Conservation (phyloP, 2,888 invertebrate species). For the Steinernema hermaphroditum region DNA sequence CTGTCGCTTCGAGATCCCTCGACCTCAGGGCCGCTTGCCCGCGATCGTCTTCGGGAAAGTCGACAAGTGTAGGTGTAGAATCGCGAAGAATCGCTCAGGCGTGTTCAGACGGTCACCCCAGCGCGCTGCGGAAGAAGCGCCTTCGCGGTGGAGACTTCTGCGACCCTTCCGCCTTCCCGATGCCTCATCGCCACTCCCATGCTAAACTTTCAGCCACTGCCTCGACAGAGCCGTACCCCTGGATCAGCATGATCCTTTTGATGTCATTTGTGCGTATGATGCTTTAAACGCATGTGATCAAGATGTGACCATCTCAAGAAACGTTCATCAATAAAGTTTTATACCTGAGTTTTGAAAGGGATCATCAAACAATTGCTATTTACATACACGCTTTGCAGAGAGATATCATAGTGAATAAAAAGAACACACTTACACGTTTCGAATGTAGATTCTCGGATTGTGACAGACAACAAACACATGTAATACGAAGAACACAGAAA, state of each 20-base stretch:
- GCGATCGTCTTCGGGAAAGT: not conserved
- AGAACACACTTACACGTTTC: slow-evolving; percentile 19
- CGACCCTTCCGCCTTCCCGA: not conserved
- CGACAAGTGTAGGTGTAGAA: not conserved
- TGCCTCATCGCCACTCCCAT: not conserved
- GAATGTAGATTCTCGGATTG: slow-evolving; percentile 15
- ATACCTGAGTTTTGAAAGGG: slow-evolving; percentile 26
- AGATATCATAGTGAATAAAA: slow-evolving; percentile 26
- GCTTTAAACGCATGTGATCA: slow-evolving; percentile 5
- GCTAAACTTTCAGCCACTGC: not conserved
- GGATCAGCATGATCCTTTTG: not conserved
- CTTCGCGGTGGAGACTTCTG: not conserved
- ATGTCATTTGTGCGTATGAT: not conserved
- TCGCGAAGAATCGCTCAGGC: not conserved
- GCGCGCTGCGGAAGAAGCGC: not conserved
- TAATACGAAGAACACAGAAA: not conserved
- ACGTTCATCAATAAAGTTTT: slow-evolving; percentile 24
- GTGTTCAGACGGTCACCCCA: slow-evolving; percentile 10
- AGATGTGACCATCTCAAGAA: not conserved
- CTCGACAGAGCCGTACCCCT: not conserved
- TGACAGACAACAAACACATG: not conserved
- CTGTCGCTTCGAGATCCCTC: slow-evolving; percentile 9
- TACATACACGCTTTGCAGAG: slow-evolving; percentile 23
- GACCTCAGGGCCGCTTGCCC: not conserved
- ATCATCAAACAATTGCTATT: slow-evolving; percentile 18